phyloP scores from a whole-genome alignment of 2,888 invertebrate species.

The Dysmachus trigonus region DNA sequence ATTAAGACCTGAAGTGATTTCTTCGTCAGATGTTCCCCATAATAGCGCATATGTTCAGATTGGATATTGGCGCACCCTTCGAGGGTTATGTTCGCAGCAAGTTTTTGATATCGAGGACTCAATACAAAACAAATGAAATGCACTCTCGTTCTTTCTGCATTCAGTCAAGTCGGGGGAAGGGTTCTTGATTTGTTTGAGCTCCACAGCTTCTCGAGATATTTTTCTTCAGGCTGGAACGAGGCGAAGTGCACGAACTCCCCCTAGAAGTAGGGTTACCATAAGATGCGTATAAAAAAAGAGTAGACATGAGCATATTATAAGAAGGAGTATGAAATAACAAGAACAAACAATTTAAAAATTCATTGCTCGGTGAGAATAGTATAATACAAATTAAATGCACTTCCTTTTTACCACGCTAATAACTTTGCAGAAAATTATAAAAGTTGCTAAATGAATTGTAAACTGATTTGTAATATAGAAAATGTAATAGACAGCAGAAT shows the following conservation, averaged over 20 bases:
- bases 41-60: conserved; percentile 18
- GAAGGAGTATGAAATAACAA: no score
- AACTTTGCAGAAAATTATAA: no score
- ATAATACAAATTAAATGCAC: no score
- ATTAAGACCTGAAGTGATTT: conserved; percentile 1
- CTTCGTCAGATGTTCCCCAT: neutral
- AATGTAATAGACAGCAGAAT: no score
- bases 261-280: no score
- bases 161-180: neutral
- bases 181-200: neutral
- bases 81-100: neutral
- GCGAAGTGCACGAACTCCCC: neutral
- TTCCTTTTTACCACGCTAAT: no score
- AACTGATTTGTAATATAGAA: no score
- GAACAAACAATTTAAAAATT: no score
- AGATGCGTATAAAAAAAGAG: no score
- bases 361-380: no score
- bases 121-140: conserved; percentile 5
- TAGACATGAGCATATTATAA: no score
- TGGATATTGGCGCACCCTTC: neutral
- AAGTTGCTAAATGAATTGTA: no score
- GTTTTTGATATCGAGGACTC: neutral
- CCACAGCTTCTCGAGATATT: neutral
- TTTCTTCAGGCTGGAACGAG: neutral
- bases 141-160: neutral